These are phyloP conservation scores for Acanthopleura granulata DNA, from an alignment of 2,888 invertebrate genomes.

Conservation along the genomic window DNA sequence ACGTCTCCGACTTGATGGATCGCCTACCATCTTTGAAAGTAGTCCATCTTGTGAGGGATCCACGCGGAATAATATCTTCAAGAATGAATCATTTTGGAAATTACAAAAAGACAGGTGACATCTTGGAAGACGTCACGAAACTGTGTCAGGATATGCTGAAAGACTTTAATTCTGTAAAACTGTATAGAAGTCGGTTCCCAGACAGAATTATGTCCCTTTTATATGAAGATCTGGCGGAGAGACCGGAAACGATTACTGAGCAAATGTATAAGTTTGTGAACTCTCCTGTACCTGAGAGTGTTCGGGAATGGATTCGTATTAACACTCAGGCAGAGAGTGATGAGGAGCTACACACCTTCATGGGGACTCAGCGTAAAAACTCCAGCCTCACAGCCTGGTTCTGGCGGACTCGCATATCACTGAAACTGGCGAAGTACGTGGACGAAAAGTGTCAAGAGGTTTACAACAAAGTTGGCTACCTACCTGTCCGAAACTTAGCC, in stretches of 20 bases:
- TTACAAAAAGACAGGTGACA: not conserved
- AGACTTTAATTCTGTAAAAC: not conserved
- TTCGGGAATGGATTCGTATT: not conserved
- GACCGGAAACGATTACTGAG: not conserved
- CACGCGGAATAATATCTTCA: conserved; percentile 14
- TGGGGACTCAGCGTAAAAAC: not conserved
- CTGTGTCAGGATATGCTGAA: not conserved
- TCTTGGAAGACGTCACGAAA: not conserved
- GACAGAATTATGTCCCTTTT: not conserved
- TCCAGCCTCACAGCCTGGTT: not conserved
- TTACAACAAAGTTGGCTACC: not conserved
- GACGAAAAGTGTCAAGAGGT: not conserved
- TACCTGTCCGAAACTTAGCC: not conserved
- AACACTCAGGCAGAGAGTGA: not conserved
- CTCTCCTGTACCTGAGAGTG: not conserved
- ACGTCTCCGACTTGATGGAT: not conserved
- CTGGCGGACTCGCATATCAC: not conserved
- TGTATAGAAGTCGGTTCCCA: not conserved
- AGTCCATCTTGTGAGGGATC: conserved; percentile 2
- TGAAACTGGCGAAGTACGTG: not conserved
- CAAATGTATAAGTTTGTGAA: not conserved
- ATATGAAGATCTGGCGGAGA: conserved; percentile 14
- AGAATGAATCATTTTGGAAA: not conserved
- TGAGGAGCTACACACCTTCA: not conserved
- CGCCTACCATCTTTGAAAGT: not conserved